Base-by-base conservation (phyloP, 2,797 vertebrate species). In the Enteromius fasciolatus region DNA sequence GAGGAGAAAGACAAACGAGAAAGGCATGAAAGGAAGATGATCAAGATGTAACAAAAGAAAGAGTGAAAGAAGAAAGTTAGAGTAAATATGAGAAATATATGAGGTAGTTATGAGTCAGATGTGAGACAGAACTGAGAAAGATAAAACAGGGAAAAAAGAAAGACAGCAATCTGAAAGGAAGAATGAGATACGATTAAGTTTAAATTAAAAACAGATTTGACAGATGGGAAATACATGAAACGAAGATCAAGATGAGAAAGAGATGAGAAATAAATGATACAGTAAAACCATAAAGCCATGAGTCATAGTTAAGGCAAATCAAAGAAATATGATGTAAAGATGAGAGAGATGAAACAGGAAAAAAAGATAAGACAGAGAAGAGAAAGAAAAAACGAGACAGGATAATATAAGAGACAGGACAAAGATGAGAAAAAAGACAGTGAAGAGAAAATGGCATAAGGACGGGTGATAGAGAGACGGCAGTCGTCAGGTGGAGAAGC, bases 401-500 rank as follows among this genome's bases (percentile, higher is more conserved):
- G n/a, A n/a, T 17, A 8, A 20, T 0, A n/a, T 63, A 11, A 67
- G 54, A 33, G 36, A 77, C 6, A 5, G 18, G 73, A 76, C 25
- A 68, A 33, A 61, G 5, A 69, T 17, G 9, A 57, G 28, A 11
- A 14, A 18, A 57, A 33, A 17, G 33, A 81, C n/a, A 5, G 61
- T 12, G 18, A 48, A 2, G 67, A 59, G 63, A 82, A 33, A 31
- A 9, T 61, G 63, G 25, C 25, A 31, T 23, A 50, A 46, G 3
- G 11, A 59, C 7, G n/a, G 46, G 25, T 73, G 67, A 61, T 54
- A 23, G 67, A 52, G 28, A 46, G 69, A 57, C 2, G 36, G 50
- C 17, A 59, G 50, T 17, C 54, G 9, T 75, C 66, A 39, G 79
- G 39, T 81, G 33, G 3, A 15, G 25, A 77, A n/a, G 54, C 23